A percentile compares a stretch with the other conserved stretches of the same genome.
Conservation (phyloP, 2,888 invertebrate genomes). For the Tinea trinotella region DNA sequence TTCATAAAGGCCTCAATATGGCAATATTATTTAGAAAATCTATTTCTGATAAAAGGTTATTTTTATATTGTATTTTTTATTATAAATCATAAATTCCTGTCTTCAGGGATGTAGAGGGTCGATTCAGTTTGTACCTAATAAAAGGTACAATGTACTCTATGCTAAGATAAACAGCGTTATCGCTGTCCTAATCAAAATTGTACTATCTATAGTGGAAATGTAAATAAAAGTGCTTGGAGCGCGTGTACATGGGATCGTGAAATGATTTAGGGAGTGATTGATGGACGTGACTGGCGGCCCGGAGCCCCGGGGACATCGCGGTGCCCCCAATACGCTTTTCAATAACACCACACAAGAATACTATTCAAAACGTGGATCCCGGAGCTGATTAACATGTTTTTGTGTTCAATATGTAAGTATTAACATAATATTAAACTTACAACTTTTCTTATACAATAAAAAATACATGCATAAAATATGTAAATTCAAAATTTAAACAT, state of each 20-base stretch:
- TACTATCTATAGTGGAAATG: slow-evolving; percentile 12
- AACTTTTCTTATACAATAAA: neutral
- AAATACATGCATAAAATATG: neutral
- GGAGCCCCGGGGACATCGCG: slow-evolving; percentile 26
- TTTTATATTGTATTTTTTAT: neutral
- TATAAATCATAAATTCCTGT: neutral
- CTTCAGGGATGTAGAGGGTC: neutral
- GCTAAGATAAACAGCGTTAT: slow-evolving; percentile 3
- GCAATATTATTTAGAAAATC: no score
- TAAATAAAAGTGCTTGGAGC: slow-evolving; percentile 1
- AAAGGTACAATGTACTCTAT: neutral
- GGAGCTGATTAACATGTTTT: neutral
- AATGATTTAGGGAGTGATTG: slow-evolving; percentile 46
- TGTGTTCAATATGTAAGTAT: neutral
- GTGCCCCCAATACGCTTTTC: slow-evolving; percentile 7
- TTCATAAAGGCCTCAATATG: no score
- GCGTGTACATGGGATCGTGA: slow-evolving; percentile 9
- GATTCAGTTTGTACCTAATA: neutral
- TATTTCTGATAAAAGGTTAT: no score
- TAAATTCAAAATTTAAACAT: no score
- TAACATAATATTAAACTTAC: neutral
- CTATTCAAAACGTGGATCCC: neutral
- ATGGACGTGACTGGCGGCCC: slow-evolving; percentile 33
- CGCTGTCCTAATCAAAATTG: slow-evolving; percentile 1
- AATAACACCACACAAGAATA: slow-evolving; percentile 4